Evolutionary conservation across 2,888 invertebrate genomes (phyloP).

Genomic region (Mycalesis mineus): DNA sequence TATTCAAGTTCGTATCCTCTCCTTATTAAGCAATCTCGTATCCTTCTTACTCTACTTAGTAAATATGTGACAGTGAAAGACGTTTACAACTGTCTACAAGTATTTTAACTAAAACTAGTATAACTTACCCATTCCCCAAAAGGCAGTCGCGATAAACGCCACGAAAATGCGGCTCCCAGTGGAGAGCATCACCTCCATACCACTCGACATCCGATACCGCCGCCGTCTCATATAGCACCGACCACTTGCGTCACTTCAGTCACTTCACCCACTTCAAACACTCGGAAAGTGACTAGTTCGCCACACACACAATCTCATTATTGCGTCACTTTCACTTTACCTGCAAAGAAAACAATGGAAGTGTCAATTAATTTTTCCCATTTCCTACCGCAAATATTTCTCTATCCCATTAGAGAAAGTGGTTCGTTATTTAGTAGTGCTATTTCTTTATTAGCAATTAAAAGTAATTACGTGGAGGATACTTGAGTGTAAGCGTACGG

Average conservation of each 20-base stretch:
- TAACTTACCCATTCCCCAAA: constrained; percentile 72
- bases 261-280: constrained; percentile 32
- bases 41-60: too few species aligned
- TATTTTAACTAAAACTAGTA: too few species aligned
- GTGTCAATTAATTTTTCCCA: constrained; percentile 17
- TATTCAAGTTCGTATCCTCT: too few species aligned
- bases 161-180: constrained; percentile 66
- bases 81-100: too few species aligned
- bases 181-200: constrained; percentile 62
- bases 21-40: too few species aligned
- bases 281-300: constrained; percentile 44
- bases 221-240: constrained; percentile 33
- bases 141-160: constrained; percentile 67
- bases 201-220: constrained; percentile 45
- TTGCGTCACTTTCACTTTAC: constrained; percentile 38
- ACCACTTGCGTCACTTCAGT: constrained; percentile 34
- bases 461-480: neutral
- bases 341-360: constrained; percentile 41
- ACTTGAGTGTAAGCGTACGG: neutral
- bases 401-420: constrained; percentile 7
- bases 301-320: constrained; percentile 54
- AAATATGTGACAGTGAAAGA: too few species aligned
- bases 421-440: constrained; percentile 2
- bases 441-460: constrained; percentile 9
- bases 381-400: constrained; percentile 3